phyloP scores from a whole-genome alignment of 2,888 invertebrate genomes.

The Papilio protenor region DNA sequence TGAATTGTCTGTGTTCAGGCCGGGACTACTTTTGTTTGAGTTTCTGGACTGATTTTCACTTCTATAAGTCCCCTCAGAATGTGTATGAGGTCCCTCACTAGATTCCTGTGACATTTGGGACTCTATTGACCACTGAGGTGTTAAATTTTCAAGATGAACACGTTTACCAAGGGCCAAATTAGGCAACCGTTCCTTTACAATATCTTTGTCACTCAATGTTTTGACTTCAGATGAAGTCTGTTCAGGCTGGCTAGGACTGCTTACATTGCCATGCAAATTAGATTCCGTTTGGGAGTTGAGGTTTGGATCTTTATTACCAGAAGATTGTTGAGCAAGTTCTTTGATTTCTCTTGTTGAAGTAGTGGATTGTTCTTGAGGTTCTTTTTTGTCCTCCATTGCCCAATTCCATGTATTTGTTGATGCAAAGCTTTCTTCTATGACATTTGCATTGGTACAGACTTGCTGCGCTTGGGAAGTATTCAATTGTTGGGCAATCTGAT shows the following conservation, averaged over 20 bases:
- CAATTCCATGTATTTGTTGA: constrained; percentile 86
- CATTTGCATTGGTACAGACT: constrained; percentile 73
- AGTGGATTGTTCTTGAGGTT: constrained; percentile 50
- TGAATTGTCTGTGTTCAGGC: constrained; percentile 70
- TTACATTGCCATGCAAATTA: constrained; percentile 51
- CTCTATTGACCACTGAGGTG: constrained; percentile 87
- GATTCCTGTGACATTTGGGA: constrained; percentile 87
- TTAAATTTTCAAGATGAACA: constrained; percentile 72
- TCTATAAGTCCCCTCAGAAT: constrained; percentile 85
- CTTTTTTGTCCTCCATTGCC: constrained; percentile 81
- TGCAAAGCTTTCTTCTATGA: constrained; percentile 85
- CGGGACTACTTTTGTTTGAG: constrained; percentile 78
- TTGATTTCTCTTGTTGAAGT: constrained; percentile 50
- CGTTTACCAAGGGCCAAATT: constrained; percentile 77
- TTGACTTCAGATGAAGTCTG: constrained; percentile 61
- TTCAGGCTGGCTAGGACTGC: constrained; percentile 47
- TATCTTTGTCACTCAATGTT: constrained; percentile 72
- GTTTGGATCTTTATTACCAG: constrained; percentile 52
- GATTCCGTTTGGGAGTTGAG: constrained; percentile 54
- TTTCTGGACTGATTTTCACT: constrained; percentile 85
- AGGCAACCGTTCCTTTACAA: constrained; percentile 72
- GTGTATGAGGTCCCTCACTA: constrained; percentile 85
- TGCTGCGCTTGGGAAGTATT: constrained; percentile 51
- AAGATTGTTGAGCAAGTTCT: constrained; percentile 50
- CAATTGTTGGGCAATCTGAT: constrained; percentile 51